Percentiles rank a stretch among this genome's conserved stretches.
Evolutionary conservation across 2,797 vertebrate species (phyloP).

Genomic region (Sebastolobus alascanus): DNA sequence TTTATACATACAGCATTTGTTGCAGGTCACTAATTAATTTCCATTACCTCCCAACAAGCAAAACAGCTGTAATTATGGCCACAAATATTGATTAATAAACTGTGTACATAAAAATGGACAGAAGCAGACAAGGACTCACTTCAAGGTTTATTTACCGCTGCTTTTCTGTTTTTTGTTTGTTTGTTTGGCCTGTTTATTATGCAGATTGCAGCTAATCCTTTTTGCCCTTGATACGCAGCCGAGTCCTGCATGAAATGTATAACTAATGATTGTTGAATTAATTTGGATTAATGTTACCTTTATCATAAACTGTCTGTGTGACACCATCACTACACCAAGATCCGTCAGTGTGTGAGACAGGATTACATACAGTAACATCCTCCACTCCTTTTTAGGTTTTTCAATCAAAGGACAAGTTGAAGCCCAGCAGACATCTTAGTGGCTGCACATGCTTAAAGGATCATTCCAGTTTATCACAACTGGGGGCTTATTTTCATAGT

Average conservation of each 20-base stretch:
- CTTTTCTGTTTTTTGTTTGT: constrained; percentile 58
- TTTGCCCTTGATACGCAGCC: constrained; percentile 73
- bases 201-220: constrained; percentile 79
- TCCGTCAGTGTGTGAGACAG: not conserved
- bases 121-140: constrained; percentile 82
- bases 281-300: constrained; percentile 69
- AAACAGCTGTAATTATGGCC: constrained; percentile 93
- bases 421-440: not conserved
- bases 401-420: not conserved
- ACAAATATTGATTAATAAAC: constrained; percentile 97
- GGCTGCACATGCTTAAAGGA: not conserved
- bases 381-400: not conserved
- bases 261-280: constrained; percentile 62
- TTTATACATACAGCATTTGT: constrained; percentile 88
- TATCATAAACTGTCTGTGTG: constrained; percentile 24
- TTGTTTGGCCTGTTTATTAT: constrained; percentile 79
- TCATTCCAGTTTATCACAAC: not conserved
- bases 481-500: too few relatives aligned
- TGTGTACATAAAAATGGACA: constrained; percentile 86
- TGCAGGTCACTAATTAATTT: constrained; percentile 96
- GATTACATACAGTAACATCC: not conserved
- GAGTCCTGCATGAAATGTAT: constrained; percentile 52
- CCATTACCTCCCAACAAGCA: constrained; percentile 89
- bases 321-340: not conserved
- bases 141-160: constrained; percentile 82